Conservation (phyloP, 2,888 invertebrate species). For the Amiota communis region DNA sequence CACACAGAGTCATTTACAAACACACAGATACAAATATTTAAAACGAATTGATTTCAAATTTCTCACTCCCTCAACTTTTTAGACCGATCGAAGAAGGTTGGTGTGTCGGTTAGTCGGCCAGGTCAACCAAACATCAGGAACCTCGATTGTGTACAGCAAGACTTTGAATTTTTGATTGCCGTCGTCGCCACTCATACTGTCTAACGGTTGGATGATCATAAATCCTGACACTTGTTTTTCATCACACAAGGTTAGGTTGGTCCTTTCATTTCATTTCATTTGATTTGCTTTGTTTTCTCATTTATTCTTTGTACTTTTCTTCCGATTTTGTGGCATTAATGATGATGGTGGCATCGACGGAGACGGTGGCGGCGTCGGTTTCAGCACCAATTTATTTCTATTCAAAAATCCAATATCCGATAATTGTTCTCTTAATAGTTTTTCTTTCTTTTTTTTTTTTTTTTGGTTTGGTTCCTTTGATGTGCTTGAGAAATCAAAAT, state of each 20-base stretch:
- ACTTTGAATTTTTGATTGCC: neutral
- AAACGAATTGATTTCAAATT: neutral
- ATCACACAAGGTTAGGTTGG: neutral
- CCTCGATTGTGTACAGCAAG: neutral
- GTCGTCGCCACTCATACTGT: constrained; percentile 25
- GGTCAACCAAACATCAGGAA: too few relatives aligned
- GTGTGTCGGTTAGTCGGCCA: too few relatives aligned
- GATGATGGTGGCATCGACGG: neutral
- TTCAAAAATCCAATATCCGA: constrained; percentile 24
- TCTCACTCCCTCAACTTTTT: constrained; percentile 12
- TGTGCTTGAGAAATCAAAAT: constrained; percentile 10
- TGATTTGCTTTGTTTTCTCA: neutral
- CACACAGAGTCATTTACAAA: too few relatives aligned
- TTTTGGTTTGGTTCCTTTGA: neutral
- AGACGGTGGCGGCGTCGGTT: neutral
- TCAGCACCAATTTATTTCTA: constrained; percentile 17
- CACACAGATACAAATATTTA: too few relatives aligned
- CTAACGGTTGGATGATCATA: constrained; percentile 54
- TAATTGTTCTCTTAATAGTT: constrained; percentile 24
- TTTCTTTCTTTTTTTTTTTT: neutral
- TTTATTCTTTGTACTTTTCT: constrained; percentile 8
- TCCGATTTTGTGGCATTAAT: neutral
- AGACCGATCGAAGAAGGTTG: neutral
- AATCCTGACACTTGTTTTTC: constrained; percentile 62
- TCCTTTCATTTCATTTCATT: neutral